These are phyloP conservation scores for Drosophila suboccidentalis DNA, from an alignment of 2,888 invertebrate genomes.

Conservation along the genomic window DNA sequence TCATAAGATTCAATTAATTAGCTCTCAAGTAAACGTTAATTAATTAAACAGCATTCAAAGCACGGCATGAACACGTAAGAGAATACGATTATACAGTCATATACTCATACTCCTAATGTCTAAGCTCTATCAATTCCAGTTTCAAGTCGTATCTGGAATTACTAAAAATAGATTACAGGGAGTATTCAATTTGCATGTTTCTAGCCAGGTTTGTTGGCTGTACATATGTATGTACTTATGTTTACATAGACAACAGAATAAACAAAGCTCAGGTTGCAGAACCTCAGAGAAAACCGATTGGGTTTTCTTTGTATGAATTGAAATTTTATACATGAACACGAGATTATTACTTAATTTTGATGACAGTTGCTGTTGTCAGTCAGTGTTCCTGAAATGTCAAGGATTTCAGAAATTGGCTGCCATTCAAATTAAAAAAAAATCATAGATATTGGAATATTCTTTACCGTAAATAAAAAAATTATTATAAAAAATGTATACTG, in stretches of 20 bases:
- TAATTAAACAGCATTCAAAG: slow-evolving; percentile 6
- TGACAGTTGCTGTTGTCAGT: neutral
- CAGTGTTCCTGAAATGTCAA: too few relatives aligned
- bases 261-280: slow-evolving; percentile 1
- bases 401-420: too few relatives aligned
- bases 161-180: slow-evolving; percentile 6
- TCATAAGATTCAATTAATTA: slow-evolving; percentile 16
- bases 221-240: neutral
- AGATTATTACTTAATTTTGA: neutral
- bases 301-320: neutral
- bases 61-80: neutral
- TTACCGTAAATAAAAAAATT: too few relatives aligned
- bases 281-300: neutral
- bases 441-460: too few relatives aligned
- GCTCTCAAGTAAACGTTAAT: slow-evolving; percentile 1
- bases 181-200: slow-evolving; percentile 8
- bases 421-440: too few relatives aligned
- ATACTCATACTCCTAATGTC: neutral
- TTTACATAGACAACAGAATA: neutral
- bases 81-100: neutral
- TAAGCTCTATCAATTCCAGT: slow-evolving; percentile 8
- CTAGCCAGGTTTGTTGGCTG: neutral
- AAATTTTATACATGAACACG: neutral
- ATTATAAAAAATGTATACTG: too few relatives aligned
- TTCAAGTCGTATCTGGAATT: slow-evolving; percentile 13